Evolutionary conservation across 2,888 invertebrate genomes (phyloP).

Genomic region (Hirtodrosophila cameraria): DNA sequence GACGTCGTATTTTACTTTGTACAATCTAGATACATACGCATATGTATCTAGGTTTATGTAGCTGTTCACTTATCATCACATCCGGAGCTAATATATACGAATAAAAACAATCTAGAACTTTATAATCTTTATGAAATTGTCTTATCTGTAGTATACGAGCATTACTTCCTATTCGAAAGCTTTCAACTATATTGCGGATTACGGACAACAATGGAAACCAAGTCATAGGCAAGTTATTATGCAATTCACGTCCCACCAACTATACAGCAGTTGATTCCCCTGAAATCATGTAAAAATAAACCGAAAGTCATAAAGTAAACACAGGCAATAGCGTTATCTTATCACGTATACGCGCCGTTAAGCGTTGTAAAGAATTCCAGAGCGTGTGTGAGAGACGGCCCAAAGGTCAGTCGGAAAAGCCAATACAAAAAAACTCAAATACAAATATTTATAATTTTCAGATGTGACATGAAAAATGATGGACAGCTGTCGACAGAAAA

Average conservation of each 20-base stretch:
- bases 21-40: too few species aligned
- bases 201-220: background rate
- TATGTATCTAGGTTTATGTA: too few species aligned
- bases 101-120: background rate
- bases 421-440: conserved; percentile 1
- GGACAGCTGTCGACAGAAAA: conserved; percentile 36
- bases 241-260: conserved; percentile 13
- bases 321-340: conserved; percentile 41
- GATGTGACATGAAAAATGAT: conserved; percentile 25
- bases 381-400: too few species aligned
- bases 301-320: conserved; percentile 26
- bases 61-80: background rate
- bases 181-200: background rate
- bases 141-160: conserved; percentile 33
- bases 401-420: conserved; percentile 1
- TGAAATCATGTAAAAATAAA: conserved; percentile 29
- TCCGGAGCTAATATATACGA: background rate
- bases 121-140: conserved; percentile 13
- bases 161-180: conserved; percentile 1
- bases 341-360: conserved; percentile 45
- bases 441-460: conserved; percentile 6
- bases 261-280: background rate
- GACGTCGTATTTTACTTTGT: too few species aligned
- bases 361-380: conserved; percentile 1
- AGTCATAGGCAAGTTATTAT: conserved; percentile 9